phyloP scores from a whole-genome alignment of 2,888 invertebrate species.

The Julus scanicus region DNA sequence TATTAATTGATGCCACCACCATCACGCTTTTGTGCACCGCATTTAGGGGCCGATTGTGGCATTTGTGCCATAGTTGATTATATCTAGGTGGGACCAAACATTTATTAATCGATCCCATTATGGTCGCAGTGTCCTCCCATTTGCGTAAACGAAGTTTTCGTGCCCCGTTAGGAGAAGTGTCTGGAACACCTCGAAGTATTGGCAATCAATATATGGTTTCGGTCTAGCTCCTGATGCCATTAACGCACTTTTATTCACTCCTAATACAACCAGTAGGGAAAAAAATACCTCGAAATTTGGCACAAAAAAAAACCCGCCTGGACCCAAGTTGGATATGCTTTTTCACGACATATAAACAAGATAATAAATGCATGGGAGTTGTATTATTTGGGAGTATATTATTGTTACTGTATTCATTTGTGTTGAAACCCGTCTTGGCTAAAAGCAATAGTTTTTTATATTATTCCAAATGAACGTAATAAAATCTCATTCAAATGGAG shows the following conservation, averaged over 20 bases:
- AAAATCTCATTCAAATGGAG: background rate
- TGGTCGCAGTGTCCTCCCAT: background rate
- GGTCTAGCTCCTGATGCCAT: background rate
- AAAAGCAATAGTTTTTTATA: background rate
- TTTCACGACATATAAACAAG: background rate
- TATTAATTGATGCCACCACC: background rate
- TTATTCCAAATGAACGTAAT: background rate
- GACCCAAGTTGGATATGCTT: background rate
- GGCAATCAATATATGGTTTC: constrained; percentile 14
- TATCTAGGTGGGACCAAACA: background rate
- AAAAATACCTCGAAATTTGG: background rate
- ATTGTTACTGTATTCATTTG: background rate
- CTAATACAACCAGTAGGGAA: background rate
- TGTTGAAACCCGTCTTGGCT: background rate
- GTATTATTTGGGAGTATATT: background rate
- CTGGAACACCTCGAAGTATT: background rate
- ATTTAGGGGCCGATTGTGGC: background rate
- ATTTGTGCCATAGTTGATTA: background rate
- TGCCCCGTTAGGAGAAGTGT: background rate
- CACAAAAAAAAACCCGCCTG: background rate
- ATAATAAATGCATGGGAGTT: background rate
- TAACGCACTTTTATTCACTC: background rate
- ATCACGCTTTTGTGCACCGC: background rate
- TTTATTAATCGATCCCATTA: constrained; percentile 18
- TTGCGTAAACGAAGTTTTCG: constrained; percentile 19